phyloP scores from a whole-genome alignment of 2,113 vertebrate species.

The Phaetusa simplex region DNA sequence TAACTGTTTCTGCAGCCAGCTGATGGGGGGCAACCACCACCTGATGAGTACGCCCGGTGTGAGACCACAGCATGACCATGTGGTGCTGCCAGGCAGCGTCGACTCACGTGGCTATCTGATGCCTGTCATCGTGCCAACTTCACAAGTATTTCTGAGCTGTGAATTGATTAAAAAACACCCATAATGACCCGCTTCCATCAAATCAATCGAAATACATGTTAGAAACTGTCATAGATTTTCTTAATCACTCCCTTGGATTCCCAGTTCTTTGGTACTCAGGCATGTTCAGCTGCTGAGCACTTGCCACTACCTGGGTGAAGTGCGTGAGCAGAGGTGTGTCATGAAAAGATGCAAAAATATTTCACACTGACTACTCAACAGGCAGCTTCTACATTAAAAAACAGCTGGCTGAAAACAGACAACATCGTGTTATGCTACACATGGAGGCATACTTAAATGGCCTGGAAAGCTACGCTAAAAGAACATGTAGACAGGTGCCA shows the following conservation, averaged over 20 bases:
- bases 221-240: conserved; percentile 23
- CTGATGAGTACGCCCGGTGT: not conserved
- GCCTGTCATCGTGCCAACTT: not conserved
- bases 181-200: not conserved
- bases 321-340: not conserved
- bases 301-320: not conserved
- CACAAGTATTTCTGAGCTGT: not conserved
- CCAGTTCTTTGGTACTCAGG: not conserved
- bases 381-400: not conserved
- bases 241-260: conserved; percentile 8
- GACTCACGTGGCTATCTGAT: accelerated
- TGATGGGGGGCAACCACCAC: not conserved
- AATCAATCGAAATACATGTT: conserved; percentile 24
- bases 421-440: not conserved
- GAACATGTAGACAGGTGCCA: not conserved
- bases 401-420: not conserved
- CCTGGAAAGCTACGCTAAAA: not conserved
- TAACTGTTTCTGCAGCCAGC: not conserved
- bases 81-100: not conserved
- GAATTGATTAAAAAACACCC: conserved; percentile 19
- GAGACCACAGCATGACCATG: not conserved
- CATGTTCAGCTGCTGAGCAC: not conserved
- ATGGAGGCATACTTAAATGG: not conserved
- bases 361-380: not conserved
- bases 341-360: not conserved